Evolutionary conservation across 2,888 invertebrate species (phyloP).

Genomic region (Cremastobaeus sp.): DNA sequence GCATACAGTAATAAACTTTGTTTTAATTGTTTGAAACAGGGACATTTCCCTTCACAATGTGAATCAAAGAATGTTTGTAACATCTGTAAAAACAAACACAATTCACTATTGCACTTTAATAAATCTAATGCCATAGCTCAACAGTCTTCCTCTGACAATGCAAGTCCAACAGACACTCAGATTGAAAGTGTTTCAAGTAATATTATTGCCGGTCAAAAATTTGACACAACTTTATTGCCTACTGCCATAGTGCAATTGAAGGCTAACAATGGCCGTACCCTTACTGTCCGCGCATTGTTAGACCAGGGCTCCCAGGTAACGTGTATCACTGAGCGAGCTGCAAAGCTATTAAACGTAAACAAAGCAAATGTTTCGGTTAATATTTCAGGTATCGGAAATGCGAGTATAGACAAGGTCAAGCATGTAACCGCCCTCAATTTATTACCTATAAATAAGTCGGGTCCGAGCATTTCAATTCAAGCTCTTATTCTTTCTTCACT

Average conservation of each 20-base stretch:
- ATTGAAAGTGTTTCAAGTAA: too few species aligned
- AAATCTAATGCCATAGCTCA: too few species aligned
- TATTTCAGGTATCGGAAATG: slow-evolving; percentile 1
- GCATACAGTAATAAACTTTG: not conserved
- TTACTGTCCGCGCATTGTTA: slow-evolving; percentile 11
- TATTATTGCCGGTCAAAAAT: too few species aligned
- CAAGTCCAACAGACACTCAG: too few species aligned
- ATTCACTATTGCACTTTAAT: slow-evolving; percentile 2
- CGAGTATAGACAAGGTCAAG: not conserved
- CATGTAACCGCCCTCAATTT: not conserved
- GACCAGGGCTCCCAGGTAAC: slow-evolving; percentile 27
- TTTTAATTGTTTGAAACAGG: slow-evolving; percentile 11
- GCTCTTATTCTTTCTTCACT: slow-evolving; percentile 1
- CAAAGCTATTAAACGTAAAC: not conserved
- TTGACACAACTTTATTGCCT: slow-evolving; percentile 7
- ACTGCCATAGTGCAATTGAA: slow-evolving; percentile 3
- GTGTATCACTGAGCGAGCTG: not conserved
- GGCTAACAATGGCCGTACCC: not conserved
- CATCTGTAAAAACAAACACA: not conserved
- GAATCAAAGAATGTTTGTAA: not conserved
- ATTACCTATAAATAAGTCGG: not conserved
- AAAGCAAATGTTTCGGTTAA: not conserved
- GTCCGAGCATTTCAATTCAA: not conserved
- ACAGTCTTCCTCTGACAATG: too few species aligned
- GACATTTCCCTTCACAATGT: not conserved